Percentiles rank a stretch among this genome's conserved stretches.
Conservation (phyloP, 2,113 vertebrate species). For the Lampris megalopsis region DNA sequence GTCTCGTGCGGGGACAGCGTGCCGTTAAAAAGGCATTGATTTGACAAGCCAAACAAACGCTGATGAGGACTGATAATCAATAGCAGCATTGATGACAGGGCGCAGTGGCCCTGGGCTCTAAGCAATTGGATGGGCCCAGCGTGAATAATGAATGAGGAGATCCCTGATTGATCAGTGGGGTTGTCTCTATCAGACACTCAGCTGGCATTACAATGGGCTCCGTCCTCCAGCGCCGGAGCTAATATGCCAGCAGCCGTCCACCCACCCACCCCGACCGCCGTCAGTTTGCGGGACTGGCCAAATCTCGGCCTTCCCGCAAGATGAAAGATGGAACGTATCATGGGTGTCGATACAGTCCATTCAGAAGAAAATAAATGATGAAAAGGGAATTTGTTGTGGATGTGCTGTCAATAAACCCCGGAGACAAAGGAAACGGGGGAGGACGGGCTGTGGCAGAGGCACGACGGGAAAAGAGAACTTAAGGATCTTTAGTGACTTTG, state of each 20-base stretch:
- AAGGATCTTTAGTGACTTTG: constrained; percentile 48
- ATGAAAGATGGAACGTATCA: constrained; percentile 23
- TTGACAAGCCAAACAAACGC: constrained; percentile 82
- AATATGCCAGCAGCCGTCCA: constrained; percentile 21
- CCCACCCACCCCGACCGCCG: not conserved
- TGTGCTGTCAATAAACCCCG: constrained; percentile 25
- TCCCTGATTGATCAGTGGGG: constrained; percentile 76
- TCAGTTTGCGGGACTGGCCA: not conserved
- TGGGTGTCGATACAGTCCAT: constrained; percentile 21
- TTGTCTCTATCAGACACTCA: constrained; percentile 70
- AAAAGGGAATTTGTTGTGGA: constrained; percentile 15
- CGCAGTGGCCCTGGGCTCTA: constrained; percentile 74
- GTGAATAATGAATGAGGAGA: constrained; percentile 82
- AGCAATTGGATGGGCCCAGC: constrained; percentile 72
- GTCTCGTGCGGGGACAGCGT: constrained; percentile 69
- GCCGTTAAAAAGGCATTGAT: constrained; percentile 80
- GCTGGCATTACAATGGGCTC: constrained; percentile 73
- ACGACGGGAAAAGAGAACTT: constrained; percentile 27
- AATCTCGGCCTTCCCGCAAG: constrained; percentile 28
- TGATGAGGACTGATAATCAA: constrained; percentile 82
- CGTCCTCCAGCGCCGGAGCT: constrained; percentile 32
- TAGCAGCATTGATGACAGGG: constrained; percentile 76
- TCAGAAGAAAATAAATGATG: not conserved
- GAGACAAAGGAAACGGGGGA: not conserved
- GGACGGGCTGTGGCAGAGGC: not conserved